Evolutionary conservation across 2,113 vertebrate species (phyloP), one percentile per base, ranked within the genome.

Genomic region (Nothocercus julius): DNA sequence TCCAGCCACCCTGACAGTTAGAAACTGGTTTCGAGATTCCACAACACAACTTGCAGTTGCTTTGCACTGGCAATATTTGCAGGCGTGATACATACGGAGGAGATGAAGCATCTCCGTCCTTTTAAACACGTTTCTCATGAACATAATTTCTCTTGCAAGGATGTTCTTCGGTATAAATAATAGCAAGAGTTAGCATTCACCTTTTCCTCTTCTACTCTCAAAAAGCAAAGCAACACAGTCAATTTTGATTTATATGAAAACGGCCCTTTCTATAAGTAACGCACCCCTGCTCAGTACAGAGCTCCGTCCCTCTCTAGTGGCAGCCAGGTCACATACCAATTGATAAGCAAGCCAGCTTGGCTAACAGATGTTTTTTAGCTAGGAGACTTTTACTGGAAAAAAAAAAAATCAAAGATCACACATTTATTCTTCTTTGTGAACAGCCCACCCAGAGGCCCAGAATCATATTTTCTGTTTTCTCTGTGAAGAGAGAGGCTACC

Each of bases 241-340:
- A 40, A 62, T 0, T 5, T 16, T 81, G 8, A 51, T 54, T 83
- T 78, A 58, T 34, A 42, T 81, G 21, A 87, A 34, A 75, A 7
- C 0, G 51, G 21, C 34, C 28, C 68, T 66, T 82, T n/a, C 34
- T 3, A 4, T 2, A 38, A 69, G 30, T 15, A 82, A 64, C 3
- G 5, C 42, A 68, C 25, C 68, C 72, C 68, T 70, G 32, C 45
- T 78, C 68, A 36, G n/a, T 62, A 12, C 0, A 83, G 76, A 90
- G 85, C 69, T 92, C 69, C 64, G 44, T 94, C 92, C 92, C 88
- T 94, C 92, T 93, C 85, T 66, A 86, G 88, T 54, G 82, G 90
- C 66, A 91, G 85, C 61, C 30, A 74, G 82, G 85, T 90, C 94
- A 94, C 85, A 86, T 9, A 75, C 34, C 88, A 91, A 8, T 16